These are phyloP conservation scores for Drosophila lowei DNA, from an alignment of 1,140 invertebrate genomes.

Conservation along the genomic window DNA sequence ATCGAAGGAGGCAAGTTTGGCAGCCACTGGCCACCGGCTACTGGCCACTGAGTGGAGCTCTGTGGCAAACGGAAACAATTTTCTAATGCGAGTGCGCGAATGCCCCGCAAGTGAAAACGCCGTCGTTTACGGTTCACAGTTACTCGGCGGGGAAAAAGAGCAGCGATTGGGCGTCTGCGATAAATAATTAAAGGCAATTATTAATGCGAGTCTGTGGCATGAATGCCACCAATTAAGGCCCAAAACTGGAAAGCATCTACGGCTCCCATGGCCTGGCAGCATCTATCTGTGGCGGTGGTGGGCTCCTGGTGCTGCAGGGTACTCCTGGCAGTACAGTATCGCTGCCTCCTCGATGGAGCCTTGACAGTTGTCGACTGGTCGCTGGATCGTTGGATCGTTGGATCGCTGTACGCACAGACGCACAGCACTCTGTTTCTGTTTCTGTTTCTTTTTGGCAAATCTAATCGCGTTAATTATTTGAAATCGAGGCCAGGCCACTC, in stretches of 20 bases:
- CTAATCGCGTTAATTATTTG: constrained; percentile 45
- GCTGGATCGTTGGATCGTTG: neutral
- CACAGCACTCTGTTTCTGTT: constrained; percentile 1
- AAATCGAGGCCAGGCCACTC: constrained; percentile 34
- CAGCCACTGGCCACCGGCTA: constrained; percentile 9
- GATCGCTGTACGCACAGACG: neutral
- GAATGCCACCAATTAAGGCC: constrained; percentile 66
- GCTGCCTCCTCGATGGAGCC: constrained; percentile 8
- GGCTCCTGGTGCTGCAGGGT: no score
- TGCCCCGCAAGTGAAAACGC: constrained; percentile 47
- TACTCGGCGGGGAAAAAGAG: constrained; percentile 19
- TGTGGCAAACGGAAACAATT: constrained; percentile 72
- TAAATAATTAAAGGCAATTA: constrained; percentile 82
- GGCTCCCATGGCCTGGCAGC: constrained; percentile 39
- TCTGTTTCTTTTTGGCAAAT: constrained; percentile 39
- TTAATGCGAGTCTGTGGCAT: constrained; percentile 55
- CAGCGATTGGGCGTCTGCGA: constrained; percentile 76
- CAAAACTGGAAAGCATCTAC: constrained; percentile 59
- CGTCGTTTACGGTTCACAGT: constrained; percentile 32
- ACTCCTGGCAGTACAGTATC: neutral
- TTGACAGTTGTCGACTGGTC: constrained; percentile 37
- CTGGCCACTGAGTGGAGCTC: neutral
- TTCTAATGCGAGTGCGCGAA: constrained; percentile 46
- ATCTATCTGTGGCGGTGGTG: neutral
- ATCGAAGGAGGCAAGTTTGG: constrained; percentile 23